Percentiles rank a stretch among this genome's conserved stretches.
These are phyloP conservation scores for Phortica variegata DNA, from an alignment of 1,140 invertebrate genomes.

Conservation along the genomic window DNA sequence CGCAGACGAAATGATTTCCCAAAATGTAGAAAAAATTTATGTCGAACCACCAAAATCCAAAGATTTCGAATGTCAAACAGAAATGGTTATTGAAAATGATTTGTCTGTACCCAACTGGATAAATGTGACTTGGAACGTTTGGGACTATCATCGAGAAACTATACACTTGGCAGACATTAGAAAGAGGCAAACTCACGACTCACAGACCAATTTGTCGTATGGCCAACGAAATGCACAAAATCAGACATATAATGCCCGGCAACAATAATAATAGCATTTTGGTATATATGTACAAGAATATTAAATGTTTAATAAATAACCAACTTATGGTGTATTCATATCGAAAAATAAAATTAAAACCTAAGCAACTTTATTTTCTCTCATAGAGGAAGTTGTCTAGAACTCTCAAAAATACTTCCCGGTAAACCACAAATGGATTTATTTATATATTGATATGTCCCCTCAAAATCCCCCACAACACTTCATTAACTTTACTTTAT, in stretches of 20 bases:
- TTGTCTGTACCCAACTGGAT: slow-evolving; percentile 30
- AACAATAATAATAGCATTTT: neutral
- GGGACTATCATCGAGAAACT: slow-evolving; percentile 45
- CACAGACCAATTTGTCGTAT: slow-evolving; percentile 38
- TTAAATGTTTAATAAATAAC: no score
- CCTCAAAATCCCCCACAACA: no score
- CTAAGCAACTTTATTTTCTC: no score
- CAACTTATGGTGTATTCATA: no score
- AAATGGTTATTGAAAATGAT: slow-evolving; percentile 40
- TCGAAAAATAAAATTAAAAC: no score
- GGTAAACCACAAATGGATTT: no score
- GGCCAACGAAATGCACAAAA: slow-evolving; percentile 42
- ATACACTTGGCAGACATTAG: slow-evolving; percentile 15
- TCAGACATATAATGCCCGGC: slow-evolving; percentile 30
- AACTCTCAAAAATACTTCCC: no score
- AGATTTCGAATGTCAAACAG: slow-evolving; percentile 31
- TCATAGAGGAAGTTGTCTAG: no score
- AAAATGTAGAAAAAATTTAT: slow-evolving; percentile 15
- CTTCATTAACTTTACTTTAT: no score
- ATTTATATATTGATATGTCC: no score
- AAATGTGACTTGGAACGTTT: slow-evolving; percentile 46
- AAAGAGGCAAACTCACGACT: slow-evolving; percentile 19
- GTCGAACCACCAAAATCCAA: slow-evolving; percentile 17
- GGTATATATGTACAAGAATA: no score
- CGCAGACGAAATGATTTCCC: slow-evolving; percentile 20